Percentiles rank a stretch among this genome's conserved stretches.
Conservation (phyloP, 2,113 vertebrate species). For the Pica pica region DNA sequence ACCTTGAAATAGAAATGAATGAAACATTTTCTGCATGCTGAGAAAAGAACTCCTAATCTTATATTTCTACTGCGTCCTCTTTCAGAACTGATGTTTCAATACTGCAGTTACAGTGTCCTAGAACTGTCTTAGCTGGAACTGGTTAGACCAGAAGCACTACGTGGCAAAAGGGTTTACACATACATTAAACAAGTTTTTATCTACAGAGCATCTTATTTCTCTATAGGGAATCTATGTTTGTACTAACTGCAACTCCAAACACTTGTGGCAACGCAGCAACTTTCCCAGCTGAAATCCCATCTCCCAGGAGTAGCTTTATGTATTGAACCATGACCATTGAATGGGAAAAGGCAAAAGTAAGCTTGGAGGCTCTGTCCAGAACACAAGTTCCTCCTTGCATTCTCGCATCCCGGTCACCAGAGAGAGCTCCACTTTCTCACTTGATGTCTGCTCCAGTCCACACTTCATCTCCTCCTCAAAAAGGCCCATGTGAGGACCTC, state of each 20-base stretch:
- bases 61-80: neutral
- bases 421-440: neutral
- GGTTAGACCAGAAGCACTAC: neutral
- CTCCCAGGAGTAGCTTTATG: neutral
- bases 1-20: slow-evolving; percentile 49
- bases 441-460: neutral
- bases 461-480: neutral
- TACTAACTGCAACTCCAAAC: neutral
- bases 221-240: neutral
- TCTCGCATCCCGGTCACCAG: neutral
- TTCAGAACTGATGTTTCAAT: neutral
- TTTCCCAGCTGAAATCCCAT: neutral
- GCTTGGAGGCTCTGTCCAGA: neutral
- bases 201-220: neutral
- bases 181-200: neutral
- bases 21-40: neutral
- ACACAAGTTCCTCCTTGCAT: neutral
- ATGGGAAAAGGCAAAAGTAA: neutral
- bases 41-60: slow-evolving; percentile 6
- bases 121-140: neutral
- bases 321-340: neutral
- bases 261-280: neutral
- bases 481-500: neutral
- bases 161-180: neutral
- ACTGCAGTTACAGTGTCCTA: neutral